These are phyloP conservation scores for Cenopis cana DNA, from an alignment of 2,888 invertebrate species.

Conservation along the genomic window DNA sequence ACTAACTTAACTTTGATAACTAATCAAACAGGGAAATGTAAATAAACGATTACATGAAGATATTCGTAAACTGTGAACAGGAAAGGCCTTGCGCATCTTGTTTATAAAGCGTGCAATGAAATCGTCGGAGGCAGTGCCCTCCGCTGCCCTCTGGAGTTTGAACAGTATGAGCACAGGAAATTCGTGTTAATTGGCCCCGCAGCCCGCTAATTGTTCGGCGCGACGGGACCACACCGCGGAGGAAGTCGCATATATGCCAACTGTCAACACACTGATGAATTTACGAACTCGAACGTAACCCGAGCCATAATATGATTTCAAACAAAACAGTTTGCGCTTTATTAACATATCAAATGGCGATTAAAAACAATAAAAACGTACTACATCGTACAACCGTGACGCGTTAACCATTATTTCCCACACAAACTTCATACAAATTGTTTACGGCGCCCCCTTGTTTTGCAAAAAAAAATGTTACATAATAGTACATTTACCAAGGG, in stretches of 20 bases:
- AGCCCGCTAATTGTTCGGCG: slow-evolving; percentile 77
- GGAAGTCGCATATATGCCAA: slow-evolving; percentile 66
- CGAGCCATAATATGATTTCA: slow-evolving; percentile 1
- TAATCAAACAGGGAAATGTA: slow-evolving; percentile 20
- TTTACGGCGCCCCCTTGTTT: too few relatives aligned
- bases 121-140: slow-evolving; percentile 66
- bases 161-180: slow-evolving; percentile 78
- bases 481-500: too few relatives aligned
- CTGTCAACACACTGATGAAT: slow-evolving; percentile 50
- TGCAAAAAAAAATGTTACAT: too few relatives aligned
- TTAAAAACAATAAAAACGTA: slow-evolving; percentile 1
- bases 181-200: slow-evolving; percentile 78
- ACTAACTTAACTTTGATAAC: slow-evolving; percentile 5
- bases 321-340: slow-evolving; percentile 8
- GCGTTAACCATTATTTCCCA: too few relatives aligned
- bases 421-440: too few relatives aligned
- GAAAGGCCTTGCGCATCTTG: slow-evolving; percentile 34
- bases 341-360: slow-evolving; percentile 15
- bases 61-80: slow-evolving; percentile 19
- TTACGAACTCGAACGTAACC: slow-evolving; percentile 35
- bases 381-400: background rate
- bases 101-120: slow-evolving; percentile 43
- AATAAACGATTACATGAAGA: slow-evolving; percentile 5
- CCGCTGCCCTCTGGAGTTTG: slow-evolving; percentile 63
- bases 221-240: slow-evolving; percentile 67